These are phyloP conservation scores for Ichneumoninae sp. DNA, from an alignment of 2,888 invertebrate species.

Conservation along the genomic window DNA sequence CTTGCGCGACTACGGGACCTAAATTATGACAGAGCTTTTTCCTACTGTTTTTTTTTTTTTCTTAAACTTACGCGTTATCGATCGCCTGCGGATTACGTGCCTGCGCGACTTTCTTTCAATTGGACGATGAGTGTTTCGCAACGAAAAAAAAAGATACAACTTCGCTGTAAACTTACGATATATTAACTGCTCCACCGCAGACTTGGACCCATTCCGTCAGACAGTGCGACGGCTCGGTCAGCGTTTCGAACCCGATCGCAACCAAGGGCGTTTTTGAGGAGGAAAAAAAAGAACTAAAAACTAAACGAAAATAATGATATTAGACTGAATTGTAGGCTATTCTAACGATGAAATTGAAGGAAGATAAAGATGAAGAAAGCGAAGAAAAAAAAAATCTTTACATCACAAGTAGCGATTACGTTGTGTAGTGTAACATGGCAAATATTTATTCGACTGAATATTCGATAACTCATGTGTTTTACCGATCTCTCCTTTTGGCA, in stretches of 20 bases:
- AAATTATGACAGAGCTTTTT: conserved; percentile 25
- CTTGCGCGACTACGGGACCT: conserved; percentile 30
- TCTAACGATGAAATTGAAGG: conserved; percentile 38
- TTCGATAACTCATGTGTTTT: conserved; percentile 33
- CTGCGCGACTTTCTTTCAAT: background rate
- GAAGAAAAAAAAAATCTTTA: conserved; percentile 27
- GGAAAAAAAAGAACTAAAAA: conserved; percentile 5
- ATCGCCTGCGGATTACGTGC: conserved; percentile 23
- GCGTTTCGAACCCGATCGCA: background rate
- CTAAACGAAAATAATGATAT: conserved; percentile 23
- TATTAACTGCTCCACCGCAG: background rate
- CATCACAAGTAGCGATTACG: conserved; percentile 36
- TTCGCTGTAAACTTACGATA: background rate
- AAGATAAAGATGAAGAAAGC: conserved; percentile 28
- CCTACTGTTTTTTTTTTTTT: background rate
- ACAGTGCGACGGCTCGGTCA: conserved; percentile 25
- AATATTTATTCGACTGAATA: conserved; percentile 50
- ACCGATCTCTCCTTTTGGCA: conserved; percentile 12
- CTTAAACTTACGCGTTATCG: conserved; percentile 22
- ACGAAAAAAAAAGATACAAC: background rate
- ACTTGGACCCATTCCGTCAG: conserved; percentile 23
- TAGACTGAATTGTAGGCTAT: conserved; percentile 70
- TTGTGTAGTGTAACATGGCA: conserved; percentile 8
- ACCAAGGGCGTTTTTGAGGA: conserved; percentile 10
- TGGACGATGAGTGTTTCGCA: background rate